These are phyloP conservation scores for Cyanocitta stelleri DNA, from an alignment of 2,113 vertebrate genomes.

Conservation along the genomic window DNA sequence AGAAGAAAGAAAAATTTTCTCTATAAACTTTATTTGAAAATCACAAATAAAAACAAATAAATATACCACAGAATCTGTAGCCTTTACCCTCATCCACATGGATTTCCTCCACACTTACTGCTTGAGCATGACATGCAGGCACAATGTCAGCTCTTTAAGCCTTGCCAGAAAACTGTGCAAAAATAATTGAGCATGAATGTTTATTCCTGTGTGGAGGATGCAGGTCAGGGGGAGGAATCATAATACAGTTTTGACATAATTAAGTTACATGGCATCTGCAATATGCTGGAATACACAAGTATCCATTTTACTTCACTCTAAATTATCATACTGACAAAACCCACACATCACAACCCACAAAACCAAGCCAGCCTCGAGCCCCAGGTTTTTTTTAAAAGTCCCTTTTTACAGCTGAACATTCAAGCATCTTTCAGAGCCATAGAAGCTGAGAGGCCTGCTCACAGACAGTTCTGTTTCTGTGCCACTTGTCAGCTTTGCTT, in stretches of 20 bases:
- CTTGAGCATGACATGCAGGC: accelerated
- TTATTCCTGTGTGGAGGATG: neutral
- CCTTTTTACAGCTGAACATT: neutral
- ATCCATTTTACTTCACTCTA: neutral
- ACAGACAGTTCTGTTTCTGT: neutral
- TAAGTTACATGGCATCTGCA: neutral
- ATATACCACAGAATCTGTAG: neutral
- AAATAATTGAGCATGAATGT: neutral
- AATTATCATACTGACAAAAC: neutral
- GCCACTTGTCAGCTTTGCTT: neutral
- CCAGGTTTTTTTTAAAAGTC: neutral
- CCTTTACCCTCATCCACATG: neutral
- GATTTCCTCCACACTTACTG: neutral
- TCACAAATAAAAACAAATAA: neutral
- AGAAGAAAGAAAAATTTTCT: neutral
- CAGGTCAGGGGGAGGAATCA: neutral
- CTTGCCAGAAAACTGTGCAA: neutral
- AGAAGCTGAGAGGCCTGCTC: neutral
- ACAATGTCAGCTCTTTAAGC: neutral
- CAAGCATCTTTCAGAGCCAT: neutral
- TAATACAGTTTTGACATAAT: neutral
- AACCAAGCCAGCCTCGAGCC: neutral
- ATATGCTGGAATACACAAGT: neutral
- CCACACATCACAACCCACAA: neutral
- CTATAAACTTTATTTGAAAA: neutral